phyloP scores from a whole-genome alignment of 2,113 vertebrate genomes.

The Beaufortia kweichowensis region DNA sequence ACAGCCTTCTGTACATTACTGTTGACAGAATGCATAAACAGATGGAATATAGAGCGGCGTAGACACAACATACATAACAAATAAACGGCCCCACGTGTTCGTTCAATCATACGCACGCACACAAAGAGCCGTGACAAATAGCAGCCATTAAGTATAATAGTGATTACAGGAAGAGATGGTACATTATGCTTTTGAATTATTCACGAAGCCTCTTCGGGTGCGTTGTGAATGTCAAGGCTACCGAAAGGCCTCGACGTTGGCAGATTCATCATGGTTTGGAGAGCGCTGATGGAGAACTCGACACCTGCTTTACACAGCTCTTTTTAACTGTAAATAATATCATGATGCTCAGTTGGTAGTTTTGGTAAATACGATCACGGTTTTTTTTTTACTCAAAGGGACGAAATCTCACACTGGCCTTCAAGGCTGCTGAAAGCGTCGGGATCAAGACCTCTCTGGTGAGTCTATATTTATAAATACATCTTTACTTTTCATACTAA shows the following conservation, averaged over 20 bases:
- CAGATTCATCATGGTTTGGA: background rate
- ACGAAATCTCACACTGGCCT: slow-evolving; percentile 91
- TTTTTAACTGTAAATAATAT: background rate
- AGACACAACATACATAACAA: slow-evolving; percentile 30
- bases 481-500: too few relatives aligned
- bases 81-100: slow-evolving; percentile 20
- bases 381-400: slow-evolving; percentile 77
- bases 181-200: slow-evolving; percentile 41
- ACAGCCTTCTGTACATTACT: slow-evolving; percentile 14
- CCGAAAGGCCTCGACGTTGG: background rate
- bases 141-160: slow-evolving; percentile 25
- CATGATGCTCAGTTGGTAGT: background rate
- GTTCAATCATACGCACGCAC: background rate
- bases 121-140: slow-evolving; percentile 9
- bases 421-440: slow-evolving; percentile 94
- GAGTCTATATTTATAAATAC: slow-evolving; percentile 66
- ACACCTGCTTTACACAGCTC: background rate
- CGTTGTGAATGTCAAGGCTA: background rate
- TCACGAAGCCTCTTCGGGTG: background rate
- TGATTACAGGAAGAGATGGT: slow-evolving; percentile 36
- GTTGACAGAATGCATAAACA: slow-evolving; percentile 40
- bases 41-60: slow-evolving; percentile 20
- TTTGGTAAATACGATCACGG: background rate
- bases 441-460: slow-evolving; percentile 96
- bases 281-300: background rate